These are phyloP conservation scores for Moxostoma hubbsi DNA, from an alignment of 2,797 vertebrate species.

Conservation along the genomic window DNA sequence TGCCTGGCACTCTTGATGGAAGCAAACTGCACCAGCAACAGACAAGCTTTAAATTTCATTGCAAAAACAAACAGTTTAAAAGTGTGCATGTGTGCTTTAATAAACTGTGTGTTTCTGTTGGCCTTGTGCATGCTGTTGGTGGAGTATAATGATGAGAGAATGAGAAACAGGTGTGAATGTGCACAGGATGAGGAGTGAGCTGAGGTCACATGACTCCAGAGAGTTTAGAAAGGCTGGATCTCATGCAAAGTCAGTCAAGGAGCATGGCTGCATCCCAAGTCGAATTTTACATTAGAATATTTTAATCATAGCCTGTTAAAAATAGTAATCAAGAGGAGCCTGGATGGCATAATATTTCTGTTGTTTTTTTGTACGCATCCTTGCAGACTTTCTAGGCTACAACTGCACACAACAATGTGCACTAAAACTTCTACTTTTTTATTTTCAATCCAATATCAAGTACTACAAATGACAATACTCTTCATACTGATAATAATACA, in stretches of 20 bases:
- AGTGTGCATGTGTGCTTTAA: slow-evolving; percentile 6
- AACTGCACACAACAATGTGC: too few species aligned
- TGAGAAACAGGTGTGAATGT: slow-evolving; percentile 33
- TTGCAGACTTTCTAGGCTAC: too few species aligned
- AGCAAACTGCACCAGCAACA: slow-evolving; percentile 2
- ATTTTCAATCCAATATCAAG: too few species aligned
- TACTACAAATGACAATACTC: too few species aligned
- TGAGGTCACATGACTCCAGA: slow-evolving; percentile 23
- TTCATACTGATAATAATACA: too few species aligned
- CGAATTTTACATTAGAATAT: too few species aligned
- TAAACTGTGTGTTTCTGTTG: slow-evolving; percentile 41
- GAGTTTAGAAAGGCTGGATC: neutral
- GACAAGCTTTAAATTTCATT: slow-evolving; percentile 28
- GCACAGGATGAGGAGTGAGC: neutral
- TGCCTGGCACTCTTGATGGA: neutral
- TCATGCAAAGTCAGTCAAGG: neutral
- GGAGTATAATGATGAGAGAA: slow-evolving; percentile 40
- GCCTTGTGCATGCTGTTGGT: slow-evolving; percentile 16
- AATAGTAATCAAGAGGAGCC: too few species aligned
- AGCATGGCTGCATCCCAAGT: too few species aligned
- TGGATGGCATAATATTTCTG: too few species aligned
- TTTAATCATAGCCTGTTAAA: too few species aligned
- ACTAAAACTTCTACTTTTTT: too few species aligned
- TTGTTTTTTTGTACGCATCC: too few species aligned
- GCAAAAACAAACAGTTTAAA: slow-evolving; percentile 24